phyloP scores from a whole-genome alignment of 1,140 invertebrate genomes.

The Drosophila rhopaloa region DNA sequence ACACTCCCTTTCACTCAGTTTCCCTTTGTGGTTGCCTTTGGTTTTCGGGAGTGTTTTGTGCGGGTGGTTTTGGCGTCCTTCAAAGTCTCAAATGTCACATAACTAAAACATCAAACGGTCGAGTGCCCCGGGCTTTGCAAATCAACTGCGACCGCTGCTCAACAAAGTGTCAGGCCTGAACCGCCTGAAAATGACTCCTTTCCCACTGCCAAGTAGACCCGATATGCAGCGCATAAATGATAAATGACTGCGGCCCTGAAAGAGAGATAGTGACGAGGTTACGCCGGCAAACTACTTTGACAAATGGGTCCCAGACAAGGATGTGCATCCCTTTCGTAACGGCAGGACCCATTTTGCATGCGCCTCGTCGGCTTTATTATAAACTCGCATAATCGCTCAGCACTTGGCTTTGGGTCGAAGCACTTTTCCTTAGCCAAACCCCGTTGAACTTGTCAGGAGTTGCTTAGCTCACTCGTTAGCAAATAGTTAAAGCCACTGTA shows the following conservation, averaged over 20 bases:
- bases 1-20: conserved; percentile 2
- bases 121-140: conserved; percentile 68
- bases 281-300: conserved; percentile 70
- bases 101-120: conserved; percentile 68
- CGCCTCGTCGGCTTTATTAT: conserved; percentile 71
- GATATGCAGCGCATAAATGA: conserved; percentile 73
- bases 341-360: conserved; percentile 37
- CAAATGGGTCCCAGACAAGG: conserved; percentile 60
- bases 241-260: conserved; percentile 72
- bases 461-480: conserved; percentile 67
- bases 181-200: conserved; percentile 49
- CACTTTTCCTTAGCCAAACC: conserved; percentile 11
- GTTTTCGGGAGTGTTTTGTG: conserved; percentile 13
- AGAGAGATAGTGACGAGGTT: conserved; percentile 75
- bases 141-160: conserved; percentile 67
- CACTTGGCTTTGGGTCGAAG: conserved; percentile 52
- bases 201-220: conserved; percentile 1
- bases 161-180: conserved; percentile 70
- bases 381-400: conserved; percentile 76
- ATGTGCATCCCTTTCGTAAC: conserved; percentile 44
- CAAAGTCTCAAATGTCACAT: conserved; percentile 75
- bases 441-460: conserved; percentile 68
- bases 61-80: conserved; percentile 48
- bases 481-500: conserved; percentile 29
- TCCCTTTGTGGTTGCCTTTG: background rate